Conservation (phyloP, 2,888 invertebrate genomes). For the Camptogramma bilineatum region DNA sequence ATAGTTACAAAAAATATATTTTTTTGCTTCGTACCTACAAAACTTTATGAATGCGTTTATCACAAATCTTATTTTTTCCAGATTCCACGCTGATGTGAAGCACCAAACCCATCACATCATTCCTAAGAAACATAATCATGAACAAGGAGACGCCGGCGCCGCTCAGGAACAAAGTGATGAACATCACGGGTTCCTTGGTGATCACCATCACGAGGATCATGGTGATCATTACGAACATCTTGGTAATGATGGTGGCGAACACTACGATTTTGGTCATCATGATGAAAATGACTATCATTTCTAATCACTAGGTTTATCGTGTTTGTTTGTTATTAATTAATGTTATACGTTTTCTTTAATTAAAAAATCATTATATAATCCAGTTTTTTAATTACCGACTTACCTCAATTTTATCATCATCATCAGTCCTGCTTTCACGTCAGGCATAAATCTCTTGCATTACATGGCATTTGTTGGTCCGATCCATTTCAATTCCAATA, state of each 20-base stretch:
- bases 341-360: background rate
- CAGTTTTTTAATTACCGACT: background rate
- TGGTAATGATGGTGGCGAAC: background rate
- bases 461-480: no score
- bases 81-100: constrained; percentile 48
- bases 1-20: no score
- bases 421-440: no score
- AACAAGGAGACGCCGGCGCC: constrained; percentile 16
- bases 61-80: constrained; percentile 23
- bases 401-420: background rate
- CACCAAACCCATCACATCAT: constrained; percentile 44
- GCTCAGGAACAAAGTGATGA: constrained; percentile 34
- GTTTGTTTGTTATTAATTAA: background rate
- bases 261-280: background rate
- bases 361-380: background rate
- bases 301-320: background rate
- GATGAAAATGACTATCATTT: constrained; percentile 61
- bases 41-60: no score
- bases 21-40: no score
- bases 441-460: no score
- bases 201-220: background rate
- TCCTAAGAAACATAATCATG: constrained; percentile 48
- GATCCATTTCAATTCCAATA: no score
- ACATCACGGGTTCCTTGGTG: background rate
- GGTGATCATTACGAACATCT: background rate